Percentiles rank a stretch among this genome's conserved stretches.
Evolutionary conservation across 2,113 vertebrate genomes (phyloP).

Genomic region (Pelecanus crispus): DNA sequence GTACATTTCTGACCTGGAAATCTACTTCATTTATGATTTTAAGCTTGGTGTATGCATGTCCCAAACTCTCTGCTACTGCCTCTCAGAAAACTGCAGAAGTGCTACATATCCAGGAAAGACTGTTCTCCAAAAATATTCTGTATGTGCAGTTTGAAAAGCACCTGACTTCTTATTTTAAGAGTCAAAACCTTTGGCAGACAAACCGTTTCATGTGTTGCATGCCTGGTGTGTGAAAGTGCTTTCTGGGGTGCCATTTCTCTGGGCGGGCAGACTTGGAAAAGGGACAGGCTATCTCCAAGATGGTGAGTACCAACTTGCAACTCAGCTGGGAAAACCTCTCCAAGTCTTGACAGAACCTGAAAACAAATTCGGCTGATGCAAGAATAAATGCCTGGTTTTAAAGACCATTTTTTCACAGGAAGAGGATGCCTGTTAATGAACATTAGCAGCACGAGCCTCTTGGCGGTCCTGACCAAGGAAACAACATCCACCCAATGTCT

Average conservation of each 20-base stretch:
- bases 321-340: neutral
- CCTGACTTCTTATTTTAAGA: neutral
- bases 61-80: neutral
- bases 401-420: accelerated
- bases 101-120: neutral
- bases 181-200: neutral
- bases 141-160: neutral
- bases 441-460: neutral
- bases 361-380: neutral
- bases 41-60: neutral
- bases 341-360: neutral
- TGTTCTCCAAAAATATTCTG: neutral
- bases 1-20: constrained; percentile 46
- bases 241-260: neutral
- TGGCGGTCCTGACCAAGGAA: neutral
- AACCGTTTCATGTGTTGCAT: neutral
- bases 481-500: neutral
- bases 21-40: constrained; percentile 15
- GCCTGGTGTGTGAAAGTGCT: neutral
- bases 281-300: neutral
- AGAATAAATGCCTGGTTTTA: neutral
- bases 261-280: neutral
- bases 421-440: neutral
- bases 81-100: neutral
- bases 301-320: neutral